Conservation (phyloP, 2,888 invertebrate species). For the Tuta absoluta region DNA sequence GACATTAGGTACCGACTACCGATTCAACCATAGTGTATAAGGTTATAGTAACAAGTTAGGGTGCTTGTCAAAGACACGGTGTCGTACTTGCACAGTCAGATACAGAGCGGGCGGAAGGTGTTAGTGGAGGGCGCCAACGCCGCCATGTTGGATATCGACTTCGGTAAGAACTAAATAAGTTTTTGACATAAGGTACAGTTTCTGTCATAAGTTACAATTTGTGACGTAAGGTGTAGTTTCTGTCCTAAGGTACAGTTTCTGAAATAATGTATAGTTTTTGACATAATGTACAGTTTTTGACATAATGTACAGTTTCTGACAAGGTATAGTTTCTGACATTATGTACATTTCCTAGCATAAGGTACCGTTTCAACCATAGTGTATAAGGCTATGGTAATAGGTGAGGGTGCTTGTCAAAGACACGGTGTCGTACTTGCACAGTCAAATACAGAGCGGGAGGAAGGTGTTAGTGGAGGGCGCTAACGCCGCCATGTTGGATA, state of each 20-base stretch:
- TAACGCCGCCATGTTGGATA: constrained; percentile 99
- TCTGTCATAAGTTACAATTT: too few relatives aligned
- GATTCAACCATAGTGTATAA: too few relatives aligned
- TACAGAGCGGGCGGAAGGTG: constrained; percentile 89
- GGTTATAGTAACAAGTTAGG: constrained; percentile 81
- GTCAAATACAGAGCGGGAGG: constrained; percentile 87
- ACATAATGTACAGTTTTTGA: too few relatives aligned
- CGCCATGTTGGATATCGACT: constrained; percentile 99
- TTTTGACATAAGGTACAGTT: too few relatives aligned
- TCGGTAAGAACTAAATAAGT: constrained; percentile 84
- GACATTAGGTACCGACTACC: too few relatives aligned
- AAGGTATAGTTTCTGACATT: too few relatives aligned
- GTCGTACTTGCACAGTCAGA: constrained; percentile 89
- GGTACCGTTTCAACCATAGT: too few relatives aligned
- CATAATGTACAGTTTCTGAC: too few relatives aligned
- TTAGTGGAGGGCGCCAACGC: constrained; percentile 99
- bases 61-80: constrained; percentile 97
- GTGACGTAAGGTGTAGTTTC: too few relatives aligned
- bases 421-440: constrained; percentile 93
- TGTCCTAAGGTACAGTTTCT: too few relatives aligned
- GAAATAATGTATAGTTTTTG: too few relatives aligned
- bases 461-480: constrained; percentile 97
- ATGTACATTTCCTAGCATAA: too few relatives aligned
- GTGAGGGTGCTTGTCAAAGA: constrained; percentile 94
- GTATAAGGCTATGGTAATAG: neutral